These are phyloP conservation scores for Sarotherodon lohbergeri DNA, from an alignment of 2,113 vertebrate genomes.

Conservation along the genomic window DNA sequence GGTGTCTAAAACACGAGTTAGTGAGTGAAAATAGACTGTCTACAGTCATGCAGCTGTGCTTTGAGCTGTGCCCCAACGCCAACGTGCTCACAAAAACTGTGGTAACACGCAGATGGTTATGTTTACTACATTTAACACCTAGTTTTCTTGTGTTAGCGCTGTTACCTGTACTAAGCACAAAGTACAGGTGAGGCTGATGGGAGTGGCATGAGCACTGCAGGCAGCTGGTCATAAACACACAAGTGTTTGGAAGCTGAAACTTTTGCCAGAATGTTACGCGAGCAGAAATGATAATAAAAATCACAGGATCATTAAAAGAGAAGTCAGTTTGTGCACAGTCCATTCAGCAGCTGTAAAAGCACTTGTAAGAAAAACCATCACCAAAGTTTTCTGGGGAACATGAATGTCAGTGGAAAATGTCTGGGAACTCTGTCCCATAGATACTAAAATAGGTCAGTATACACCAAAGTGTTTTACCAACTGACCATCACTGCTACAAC, in stretches of 20 bases:
- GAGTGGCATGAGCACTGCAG: neutral
- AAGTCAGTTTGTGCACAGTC: neutral
- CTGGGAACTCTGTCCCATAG: neutral
- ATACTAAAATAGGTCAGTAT: neutral
- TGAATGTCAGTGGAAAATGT: neutral
- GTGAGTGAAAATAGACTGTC: neutral
- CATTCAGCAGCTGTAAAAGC: neutral
- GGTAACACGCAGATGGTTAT: neutral
- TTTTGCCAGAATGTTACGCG: neutral
- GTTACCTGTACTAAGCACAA: neutral
- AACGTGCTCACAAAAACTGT: neutral
- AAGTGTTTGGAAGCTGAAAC: neutral
- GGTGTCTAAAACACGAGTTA: neutral
- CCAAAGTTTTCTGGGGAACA: neutral
- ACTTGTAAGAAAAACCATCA: neutral
- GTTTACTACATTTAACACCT: neutral
- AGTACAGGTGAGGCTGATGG: neutral
- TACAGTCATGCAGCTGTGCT: neutral
- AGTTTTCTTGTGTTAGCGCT: neutral
- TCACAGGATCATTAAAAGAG: neutral
- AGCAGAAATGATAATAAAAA: neutral
- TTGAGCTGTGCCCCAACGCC: neutral
- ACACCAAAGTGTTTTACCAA: neutral
- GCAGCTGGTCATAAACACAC: neutral
- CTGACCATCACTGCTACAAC: neutral